Evolutionary conservation across 2,113 vertebrate genomes (phyloP).

Genomic region (Zosterops japonicus): DNA sequence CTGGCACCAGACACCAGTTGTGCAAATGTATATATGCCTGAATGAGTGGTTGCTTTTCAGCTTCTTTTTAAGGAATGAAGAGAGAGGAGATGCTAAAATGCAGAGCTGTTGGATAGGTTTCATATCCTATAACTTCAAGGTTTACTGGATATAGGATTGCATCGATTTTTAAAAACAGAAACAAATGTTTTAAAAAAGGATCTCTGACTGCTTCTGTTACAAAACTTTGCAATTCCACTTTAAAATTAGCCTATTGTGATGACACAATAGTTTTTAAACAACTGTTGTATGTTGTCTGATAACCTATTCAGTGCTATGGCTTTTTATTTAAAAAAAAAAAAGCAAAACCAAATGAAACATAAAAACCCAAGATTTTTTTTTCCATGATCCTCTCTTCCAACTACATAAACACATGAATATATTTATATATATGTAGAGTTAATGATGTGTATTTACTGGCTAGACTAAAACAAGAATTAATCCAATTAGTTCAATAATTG

Average conservation of each 20-base stretch:
- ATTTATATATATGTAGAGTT: background rate
- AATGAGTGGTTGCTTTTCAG: background rate
- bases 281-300: background rate
- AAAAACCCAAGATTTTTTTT: background rate
- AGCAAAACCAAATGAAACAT: background rate
- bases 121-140: background rate
- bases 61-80: background rate
- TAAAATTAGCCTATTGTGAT: background rate
- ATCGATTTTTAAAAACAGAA: constrained; percentile 17
- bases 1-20: background rate
- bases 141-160: background rate
- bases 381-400: background rate
- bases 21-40: background rate
- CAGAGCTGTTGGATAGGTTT: background rate
- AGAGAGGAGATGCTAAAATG: background rate
- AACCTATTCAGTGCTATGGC: background rate
- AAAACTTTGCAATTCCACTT: background rate
- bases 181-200: background rate
- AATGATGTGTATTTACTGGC: constrained; percentile 16
- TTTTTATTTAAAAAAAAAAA: background rate
- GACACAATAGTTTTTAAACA: background rate
- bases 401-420: background rate
- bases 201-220: background rate
- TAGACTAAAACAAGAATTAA: background rate
- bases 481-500: background rate